Base-by-base conservation (phyloP, 2,888 invertebrate species). In the Spisula subtruncata region DNA sequence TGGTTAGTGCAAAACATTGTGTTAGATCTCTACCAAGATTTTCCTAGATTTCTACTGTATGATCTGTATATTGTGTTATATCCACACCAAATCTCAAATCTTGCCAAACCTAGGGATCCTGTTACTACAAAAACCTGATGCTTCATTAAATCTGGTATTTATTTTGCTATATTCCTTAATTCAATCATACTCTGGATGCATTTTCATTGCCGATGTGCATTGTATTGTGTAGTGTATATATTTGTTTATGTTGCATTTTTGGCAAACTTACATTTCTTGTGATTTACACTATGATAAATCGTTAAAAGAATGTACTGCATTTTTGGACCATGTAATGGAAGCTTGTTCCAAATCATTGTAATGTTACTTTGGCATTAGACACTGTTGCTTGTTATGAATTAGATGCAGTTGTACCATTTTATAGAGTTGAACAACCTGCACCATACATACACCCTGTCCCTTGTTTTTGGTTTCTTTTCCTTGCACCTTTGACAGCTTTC, bases 131-230 rank as follows among this genome's bases (percentile, higher is more conserved):
- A n/a, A 25, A n/a, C 20, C 25, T 66, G 41, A 25, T 6, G 8
- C 60, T 66, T 66, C 60, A 66, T 66, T 66, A 66, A 66, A 66
- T n/a, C 60, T 66, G 60, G 60, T 66, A 66, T 66, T n/a, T 66
- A 66, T 25, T 66, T n/a, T 12, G 60, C 60, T 66, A 25, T 4
- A 25, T 66, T 66, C 20, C n/a, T 10, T 25, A 25, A 25, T 66
- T 10, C 25, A 25, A 66, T 66, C 60, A 66, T 10, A 66, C 60
- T 25, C 60, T 66, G 60, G 0, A 6, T n/a, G 60, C 25, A 25
- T 66, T 25, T 66, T 5, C 20, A n/a, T 66, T 25, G 8, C 25
- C 12, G 12, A 25, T 66, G n/a, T 25, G 25, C 60, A 51, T 25
- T 25, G 8, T 25, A 66, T 66, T 4, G 25, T 66, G 8, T 41